Base-by-base conservation (phyloP, 1,140 invertebrate genomes). In the Nasonia giraulti region DNA sequence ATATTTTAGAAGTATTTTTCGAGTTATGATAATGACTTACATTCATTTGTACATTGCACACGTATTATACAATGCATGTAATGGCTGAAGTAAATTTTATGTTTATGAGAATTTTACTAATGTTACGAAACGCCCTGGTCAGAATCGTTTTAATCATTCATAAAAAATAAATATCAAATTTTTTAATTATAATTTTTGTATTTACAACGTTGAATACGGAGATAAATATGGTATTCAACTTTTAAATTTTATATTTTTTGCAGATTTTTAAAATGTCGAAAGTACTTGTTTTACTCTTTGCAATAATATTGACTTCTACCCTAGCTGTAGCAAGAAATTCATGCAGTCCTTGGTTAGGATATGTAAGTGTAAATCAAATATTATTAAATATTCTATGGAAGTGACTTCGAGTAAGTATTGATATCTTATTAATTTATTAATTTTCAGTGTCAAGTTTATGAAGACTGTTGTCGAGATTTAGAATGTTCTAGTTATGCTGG, bases 381-480 rank as follows among this genome's bases (percentile, higher is more conserved):
- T 31, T 62, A 50, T n/a, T 10, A 74, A 75, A 44, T 17, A 10
- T 20, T 50, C 10, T 27, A 77, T 66, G 31, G 10, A 44, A 8
- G 6, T 7, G 6, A 44, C 1, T 40, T 8, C 40, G 10, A 44
- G 5, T 6, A 37, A 44, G 40, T 44, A 44, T 8, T 44, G 1
- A 44, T 44, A 44, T 44, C 40, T 44, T 44, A 44, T 44, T 44
- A 77, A 33, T 76, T 75, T 85, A n/a, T 66, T 73, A 23, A 50
- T 87, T 86, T 68, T 14, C 50, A 90, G 89, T 90, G 89, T 47
- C 14, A 0, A 6, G 8, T 20, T 7, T 47, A 23, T 2, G 69
- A 81, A 11, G 55, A 90, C 5, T 90, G 89, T 55, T 89, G 85
- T 80, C 80, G 71, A 23, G 0, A 86, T 37, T 80, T 89, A 0